Evolutionary conservation across 1,140 invertebrate genomes (phyloP).

Genomic region (Sminthurinus signatus): DNA sequence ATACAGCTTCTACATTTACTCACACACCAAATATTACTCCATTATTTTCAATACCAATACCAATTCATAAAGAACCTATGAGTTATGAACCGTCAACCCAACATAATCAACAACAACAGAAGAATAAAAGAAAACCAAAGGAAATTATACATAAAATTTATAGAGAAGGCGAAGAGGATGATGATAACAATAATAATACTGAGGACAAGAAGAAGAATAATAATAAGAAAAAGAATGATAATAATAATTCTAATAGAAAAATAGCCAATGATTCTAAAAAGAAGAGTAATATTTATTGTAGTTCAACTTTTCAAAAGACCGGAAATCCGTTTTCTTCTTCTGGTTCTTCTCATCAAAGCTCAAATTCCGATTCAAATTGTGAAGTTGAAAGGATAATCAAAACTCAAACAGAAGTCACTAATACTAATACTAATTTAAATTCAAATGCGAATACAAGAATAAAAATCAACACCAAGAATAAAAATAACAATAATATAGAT

Average conservation of each 20-base stretch:
- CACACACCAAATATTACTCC: constrained; percentile 16
- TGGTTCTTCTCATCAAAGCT: not conserved
- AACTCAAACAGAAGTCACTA: not conserved
- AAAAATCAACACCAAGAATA: too few species aligned
- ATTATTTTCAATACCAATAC: too few species aligned
- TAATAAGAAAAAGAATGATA: not conserved
- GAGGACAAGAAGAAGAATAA: not conserved
- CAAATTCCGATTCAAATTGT: not conserved
- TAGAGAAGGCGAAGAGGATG: constrained; percentile 7
- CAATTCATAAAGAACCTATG: too few species aligned
- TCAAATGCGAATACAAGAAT: too few species aligned
- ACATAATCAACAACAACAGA: too few species aligned
- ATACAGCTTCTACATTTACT: constrained; percentile 14
- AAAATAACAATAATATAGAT: too few species aligned
- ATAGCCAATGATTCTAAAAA: too few species aligned
- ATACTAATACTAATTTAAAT: not conserved
- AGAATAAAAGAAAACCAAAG: not conserved
- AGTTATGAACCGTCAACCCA: too few species aligned
- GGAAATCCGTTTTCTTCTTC: not conserved
- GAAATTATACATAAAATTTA: constrained; percentile 33
- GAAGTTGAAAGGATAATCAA: too few species aligned
- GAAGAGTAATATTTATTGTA: too few species aligned
- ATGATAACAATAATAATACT: not conserved
- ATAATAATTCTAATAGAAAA: not conserved
- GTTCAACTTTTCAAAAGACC: not conserved